These are phyloP conservation scores for Ctenopoma multispine DNA, from an alignment of 2,797 vertebrate species.

Conservation along the genomic window DNA sequence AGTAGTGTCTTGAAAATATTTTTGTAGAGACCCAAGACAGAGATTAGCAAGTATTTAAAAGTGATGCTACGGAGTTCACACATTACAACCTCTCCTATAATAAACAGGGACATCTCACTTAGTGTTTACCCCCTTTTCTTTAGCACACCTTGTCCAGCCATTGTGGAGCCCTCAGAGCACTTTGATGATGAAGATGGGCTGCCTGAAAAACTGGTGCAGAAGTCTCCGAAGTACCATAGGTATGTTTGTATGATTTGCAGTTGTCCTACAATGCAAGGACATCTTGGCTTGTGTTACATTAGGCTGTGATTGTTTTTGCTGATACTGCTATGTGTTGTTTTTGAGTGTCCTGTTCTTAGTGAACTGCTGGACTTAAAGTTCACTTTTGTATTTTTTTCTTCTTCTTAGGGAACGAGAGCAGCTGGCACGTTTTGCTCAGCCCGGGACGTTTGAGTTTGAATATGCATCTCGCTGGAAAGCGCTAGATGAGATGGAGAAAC, in stretches of 20 bases:
- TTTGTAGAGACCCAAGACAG: too few species aligned
- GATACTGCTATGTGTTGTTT: too few species aligned
- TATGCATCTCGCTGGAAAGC: constrained; percentile 98
- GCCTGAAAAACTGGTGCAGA: constrained; percentile 93
- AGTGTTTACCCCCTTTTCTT: background rate
- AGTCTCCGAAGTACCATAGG: constrained; percentile 95
- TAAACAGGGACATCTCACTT: background rate
- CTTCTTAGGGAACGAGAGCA: constrained; percentile 91
- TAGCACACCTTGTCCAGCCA: constrained; percentile 95
- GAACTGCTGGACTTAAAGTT: background rate
- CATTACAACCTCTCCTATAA: too few species aligned
- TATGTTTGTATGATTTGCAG: constrained; percentile 67
- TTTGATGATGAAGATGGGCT: constrained; percentile 96
- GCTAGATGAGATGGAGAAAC: constrained; percentile 97
- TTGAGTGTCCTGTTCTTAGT: background rate
- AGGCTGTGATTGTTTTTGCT: background rate
- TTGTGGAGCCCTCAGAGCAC: constrained; percentile 96
- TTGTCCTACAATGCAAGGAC: background rate
- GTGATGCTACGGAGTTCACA: too few species aligned
- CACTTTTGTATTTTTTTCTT: background rate
- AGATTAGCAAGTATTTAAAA: too few species aligned
- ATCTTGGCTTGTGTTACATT: background rate
- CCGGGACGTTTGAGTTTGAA: constrained; percentile 98
- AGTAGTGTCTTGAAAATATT: too few species aligned
- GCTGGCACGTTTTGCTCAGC: constrained; percentile 94